Evolutionary conservation across 2,888 invertebrate species (phyloP).

Genomic region (Nineta flava): DNA sequence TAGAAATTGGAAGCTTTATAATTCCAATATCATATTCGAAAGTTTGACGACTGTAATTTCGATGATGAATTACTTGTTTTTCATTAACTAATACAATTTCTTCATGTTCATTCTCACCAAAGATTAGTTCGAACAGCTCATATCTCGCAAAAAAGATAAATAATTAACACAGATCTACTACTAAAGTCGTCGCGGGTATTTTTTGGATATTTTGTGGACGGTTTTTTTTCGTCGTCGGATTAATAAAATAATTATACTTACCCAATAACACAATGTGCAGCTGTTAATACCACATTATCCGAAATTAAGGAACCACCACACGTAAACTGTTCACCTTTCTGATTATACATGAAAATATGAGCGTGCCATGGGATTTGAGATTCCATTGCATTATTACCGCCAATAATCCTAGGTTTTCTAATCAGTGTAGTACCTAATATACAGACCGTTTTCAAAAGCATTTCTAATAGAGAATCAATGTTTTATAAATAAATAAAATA

Average conservation of each 20-base stretch:
- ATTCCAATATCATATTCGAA: conserved; percentile 4
- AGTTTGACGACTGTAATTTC: not conserved
- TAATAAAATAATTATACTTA: not conserved
- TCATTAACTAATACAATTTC: not conserved
- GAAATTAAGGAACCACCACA: conserved; percentile 4
- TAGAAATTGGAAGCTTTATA: not conserved
- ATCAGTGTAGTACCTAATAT: not conserved
- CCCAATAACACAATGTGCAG: conserved; percentile 4
- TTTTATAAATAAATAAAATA: not conserved
- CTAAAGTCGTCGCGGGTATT: too few species aligned
- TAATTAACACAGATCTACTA: too few species aligned
- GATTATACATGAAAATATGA: conserved; percentile 2
- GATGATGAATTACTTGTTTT: not conserved
- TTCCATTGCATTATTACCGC: not conserved
- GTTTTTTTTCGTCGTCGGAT: not conserved
- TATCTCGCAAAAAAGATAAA: not conserved
- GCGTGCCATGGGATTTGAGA: conserved; percentile 1
- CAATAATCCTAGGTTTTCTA: conserved; percentile 3
- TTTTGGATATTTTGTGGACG: too few species aligned
- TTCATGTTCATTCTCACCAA: not conserved
- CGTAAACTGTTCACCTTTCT: conserved; percentile 1
- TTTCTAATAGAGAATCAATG: too few species aligned
- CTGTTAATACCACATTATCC: not conserved
- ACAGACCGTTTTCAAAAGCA: too few species aligned
- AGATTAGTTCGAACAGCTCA: not conserved